phyloP scores from a whole-genome alignment of 30 jellyfish, hydroid and myxozoan species.

The Clytia hemisphaerica region DNA sequence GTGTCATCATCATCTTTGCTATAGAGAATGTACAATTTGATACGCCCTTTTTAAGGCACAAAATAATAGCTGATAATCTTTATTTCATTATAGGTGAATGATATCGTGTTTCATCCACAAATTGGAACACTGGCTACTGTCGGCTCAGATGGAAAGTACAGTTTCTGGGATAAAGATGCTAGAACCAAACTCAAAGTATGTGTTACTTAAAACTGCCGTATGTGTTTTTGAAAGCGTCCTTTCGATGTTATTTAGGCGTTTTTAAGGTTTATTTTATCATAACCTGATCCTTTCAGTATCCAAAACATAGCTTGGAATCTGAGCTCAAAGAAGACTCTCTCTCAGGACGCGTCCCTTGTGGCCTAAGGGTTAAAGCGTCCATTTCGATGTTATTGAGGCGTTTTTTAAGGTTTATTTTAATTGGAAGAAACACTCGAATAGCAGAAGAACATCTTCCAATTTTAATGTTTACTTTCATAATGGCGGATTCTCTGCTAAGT shows the following conservation, averaged over 20 bases:
- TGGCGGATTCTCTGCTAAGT: too few relatives aligned
- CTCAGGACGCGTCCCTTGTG: too few relatives aligned
- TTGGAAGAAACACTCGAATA: too few relatives aligned
- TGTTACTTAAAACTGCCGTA: background rate
- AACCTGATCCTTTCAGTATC: background rate
- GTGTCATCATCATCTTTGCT: background rate
- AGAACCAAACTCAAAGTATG: conserved; percentile 75
- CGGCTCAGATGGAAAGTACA: conserved; percentile 95
- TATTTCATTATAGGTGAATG: conserved; percentile 39
- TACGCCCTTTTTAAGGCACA: background rate
- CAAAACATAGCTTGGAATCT: too few relatives aligned
- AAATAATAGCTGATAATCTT: background rate
- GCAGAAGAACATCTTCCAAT: too few relatives aligned
- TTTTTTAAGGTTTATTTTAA: too few relatives aligned
- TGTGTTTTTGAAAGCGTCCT: background rate
- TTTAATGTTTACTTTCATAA: too few relatives aligned
- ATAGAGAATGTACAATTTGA: background rate
- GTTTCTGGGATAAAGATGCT: conserved; percentile 98
- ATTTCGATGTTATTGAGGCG: too few relatives aligned
- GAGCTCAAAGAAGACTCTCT: too few relatives aligned
- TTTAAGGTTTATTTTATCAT: background rate
- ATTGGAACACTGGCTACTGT: conserved; percentile 94
- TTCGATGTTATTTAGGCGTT: background rate
- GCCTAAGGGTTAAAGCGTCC: background rate
- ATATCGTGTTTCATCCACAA: conserved; percentile 84